A percentile compares a stretch with the other conserved stretches of the same genome.
Evolutionary conservation across 2,113 vertebrate species (phyloP).

Genomic region (Tachycineta bicolor): DNA sequence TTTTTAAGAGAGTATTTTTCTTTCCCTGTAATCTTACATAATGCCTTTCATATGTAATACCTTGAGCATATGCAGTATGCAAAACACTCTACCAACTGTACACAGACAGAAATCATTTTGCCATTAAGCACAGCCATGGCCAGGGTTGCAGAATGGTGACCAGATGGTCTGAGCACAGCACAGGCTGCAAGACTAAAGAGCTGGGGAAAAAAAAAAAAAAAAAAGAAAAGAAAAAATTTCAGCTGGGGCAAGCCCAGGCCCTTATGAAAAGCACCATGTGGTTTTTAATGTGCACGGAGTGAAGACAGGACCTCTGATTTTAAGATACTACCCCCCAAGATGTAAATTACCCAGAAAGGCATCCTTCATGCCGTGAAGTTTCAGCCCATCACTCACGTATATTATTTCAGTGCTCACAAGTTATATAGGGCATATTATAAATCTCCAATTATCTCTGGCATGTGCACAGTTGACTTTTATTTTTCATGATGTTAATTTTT

Average conservation of each 20-base stretch:
- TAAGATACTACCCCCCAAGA: slow-evolving; percentile 50
- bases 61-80: slow-evolving; percentile 12
- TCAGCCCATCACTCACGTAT: slow-evolving; percentile 15
- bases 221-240: background rate
- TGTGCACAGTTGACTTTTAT: slow-evolving; percentile 34
- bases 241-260: background rate
- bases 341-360: slow-evolving; percentile 64
- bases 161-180: slow-evolving; percentile 50
- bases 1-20: slow-evolving; percentile 54
- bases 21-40: slow-evolving; percentile 60
- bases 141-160: slow-evolving; percentile 57
- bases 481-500: slow-evolving; percentile 36
- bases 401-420: slow-evolving; percentile 43
- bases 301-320: slow-evolving; percentile 57
- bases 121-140: slow-evolving; percentile 39
- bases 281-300: slow-evolving; percentile 20
- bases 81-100: slow-evolving; percentile 50
- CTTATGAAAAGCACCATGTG: slow-evolving; percentile 39
- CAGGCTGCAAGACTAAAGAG: background rate
- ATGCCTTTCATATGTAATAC: slow-evolving; percentile 67
- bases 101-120: slow-evolving; percentile 39
- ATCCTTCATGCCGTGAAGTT: slow-evolving; percentile 37
- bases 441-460: slow-evolving; percentile 39
- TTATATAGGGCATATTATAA: slow-evolving; percentile 1
- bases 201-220: background rate